Conservation (phyloP, 2,888 invertebrate genomes). For the Platycheirus rosarum region DNA sequence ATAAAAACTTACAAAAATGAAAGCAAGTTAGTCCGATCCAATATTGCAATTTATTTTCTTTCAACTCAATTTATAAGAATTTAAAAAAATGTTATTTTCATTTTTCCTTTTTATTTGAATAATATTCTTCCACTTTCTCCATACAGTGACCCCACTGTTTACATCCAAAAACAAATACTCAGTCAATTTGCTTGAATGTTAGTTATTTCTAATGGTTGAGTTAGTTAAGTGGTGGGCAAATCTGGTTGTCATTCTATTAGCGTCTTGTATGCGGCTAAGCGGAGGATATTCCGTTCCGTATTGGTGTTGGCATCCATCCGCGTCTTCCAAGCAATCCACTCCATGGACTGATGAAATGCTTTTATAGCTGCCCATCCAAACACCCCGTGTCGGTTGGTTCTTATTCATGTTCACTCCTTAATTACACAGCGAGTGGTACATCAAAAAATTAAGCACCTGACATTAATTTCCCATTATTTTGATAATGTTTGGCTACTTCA, state of each 20-base stretch:
- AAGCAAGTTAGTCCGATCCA: too few relatives aligned
- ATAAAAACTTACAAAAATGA: too few relatives aligned
- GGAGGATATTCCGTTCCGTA: background rate
- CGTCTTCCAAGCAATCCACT: constrained; percentile 21
- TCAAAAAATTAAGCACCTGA: constrained; percentile 37
- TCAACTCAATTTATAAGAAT: too few relatives aligned
- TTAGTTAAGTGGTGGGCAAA: constrained; percentile 56
- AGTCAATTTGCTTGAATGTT: constrained; percentile 35
- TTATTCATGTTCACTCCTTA: constrained; percentile 22
- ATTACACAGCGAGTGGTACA: constrained; percentile 27
- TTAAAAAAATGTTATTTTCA: too few relatives aligned
- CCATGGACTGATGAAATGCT: constrained; percentile 9
- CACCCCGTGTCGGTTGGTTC: background rate
- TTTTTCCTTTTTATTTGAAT: too few relatives aligned
- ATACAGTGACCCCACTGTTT: constrained; percentile 45
- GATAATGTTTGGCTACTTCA: constrained; percentile 52
- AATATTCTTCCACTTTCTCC: background rate
- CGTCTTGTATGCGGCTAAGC: constrained; percentile 29
- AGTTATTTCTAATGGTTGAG: constrained; percentile 43
- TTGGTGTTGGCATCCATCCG: constrained; percentile 12
- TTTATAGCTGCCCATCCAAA: background rate
- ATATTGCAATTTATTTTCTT: too few relatives aligned
- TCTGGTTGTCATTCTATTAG: constrained; percentile 43
- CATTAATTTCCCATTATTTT: constrained; percentile 51
- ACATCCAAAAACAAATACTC: constrained; percentile 30